Evolutionary conservation across 1,140 invertebrate genomes (phyloP).

Genomic region (Pissodes strobi): DNA sequence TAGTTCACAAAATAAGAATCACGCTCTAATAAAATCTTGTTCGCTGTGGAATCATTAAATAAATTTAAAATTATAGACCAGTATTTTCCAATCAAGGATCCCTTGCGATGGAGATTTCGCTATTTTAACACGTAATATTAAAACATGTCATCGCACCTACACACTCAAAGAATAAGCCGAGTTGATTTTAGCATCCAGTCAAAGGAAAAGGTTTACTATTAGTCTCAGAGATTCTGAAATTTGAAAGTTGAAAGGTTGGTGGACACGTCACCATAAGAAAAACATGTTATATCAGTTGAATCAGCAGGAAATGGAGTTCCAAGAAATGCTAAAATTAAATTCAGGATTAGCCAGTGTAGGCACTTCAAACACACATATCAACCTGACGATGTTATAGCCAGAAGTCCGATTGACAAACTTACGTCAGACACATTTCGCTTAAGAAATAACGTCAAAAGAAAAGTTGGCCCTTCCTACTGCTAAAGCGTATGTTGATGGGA

Average conservation of each 20-base stretch:
- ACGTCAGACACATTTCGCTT: too few relatives aligned
- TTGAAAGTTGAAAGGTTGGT: background rate
- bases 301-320: background rate
- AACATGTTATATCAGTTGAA: background rate
- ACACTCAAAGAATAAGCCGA: background rate
- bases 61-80: background rate
- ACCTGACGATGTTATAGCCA: background rate
- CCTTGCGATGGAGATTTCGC: too few relatives aligned
- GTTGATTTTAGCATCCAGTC: background rate
- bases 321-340: background rate
- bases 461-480: too few relatives aligned
- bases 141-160: background rate
- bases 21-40: background rate
- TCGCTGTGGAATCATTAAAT: background rate
- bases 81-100: background rate
- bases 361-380: background rate
- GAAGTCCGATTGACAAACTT: background rate
- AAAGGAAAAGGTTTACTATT: background rate
- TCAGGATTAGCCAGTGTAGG: background rate
- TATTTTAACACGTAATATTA: too few relatives aligned
- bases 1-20: background rate
- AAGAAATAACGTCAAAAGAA: too few relatives aligned
- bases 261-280: background rate
- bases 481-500: too few relatives aligned
- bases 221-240: background rate